Percentiles rank a stretch among this genome's conserved stretches.
Conservation (phyloP, 1,140 invertebrate species). For the Drosophila triauraria region DNA sequence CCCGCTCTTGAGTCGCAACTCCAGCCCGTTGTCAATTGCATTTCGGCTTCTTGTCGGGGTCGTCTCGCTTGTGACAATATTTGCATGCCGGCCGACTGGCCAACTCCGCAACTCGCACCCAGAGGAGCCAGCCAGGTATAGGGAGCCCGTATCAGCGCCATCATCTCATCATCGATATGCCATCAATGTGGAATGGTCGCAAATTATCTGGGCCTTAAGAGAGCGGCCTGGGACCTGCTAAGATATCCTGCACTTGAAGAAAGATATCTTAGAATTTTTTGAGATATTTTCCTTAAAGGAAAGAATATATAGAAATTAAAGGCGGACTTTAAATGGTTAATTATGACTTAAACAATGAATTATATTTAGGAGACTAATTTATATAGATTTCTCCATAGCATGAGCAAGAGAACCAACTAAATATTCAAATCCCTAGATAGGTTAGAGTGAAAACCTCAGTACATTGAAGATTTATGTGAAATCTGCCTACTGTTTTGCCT, state of each 20-base stretch:
- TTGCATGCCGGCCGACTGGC: conserved; percentile 55
- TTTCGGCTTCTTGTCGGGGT: conserved; percentile 49
- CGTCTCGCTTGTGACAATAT: conserved; percentile 69
- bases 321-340: background rate
- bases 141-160: conserved; percentile 65
- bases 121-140: conserved; percentile 1
- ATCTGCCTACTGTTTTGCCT: too few species aligned
- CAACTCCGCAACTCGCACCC: conserved; percentile 24
- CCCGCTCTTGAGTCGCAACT: conserved; percentile 14
- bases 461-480: too few species aligned
- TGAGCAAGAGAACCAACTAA: too few species aligned
- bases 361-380: too few species aligned
- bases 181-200: conserved; percentile 79
- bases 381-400: too few species aligned
- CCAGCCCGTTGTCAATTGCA: conserved; percentile 53
- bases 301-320: too few species aligned
- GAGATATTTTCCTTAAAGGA: background rate
- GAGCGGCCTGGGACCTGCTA: conserved; percentile 22
- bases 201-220: conserved; percentile 73
- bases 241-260: conserved; percentile 4
- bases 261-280: background rate
- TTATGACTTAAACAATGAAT: too few species aligned
- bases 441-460: too few species aligned
- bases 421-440: too few species aligned
- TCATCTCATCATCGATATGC: conserved; percentile 78